Percentiles rank a stretch among this genome's conserved stretches.
phyloP scores from a whole-genome alignment of 2,888 invertebrate species.

The Cataglyphis altisquamis region DNA sequence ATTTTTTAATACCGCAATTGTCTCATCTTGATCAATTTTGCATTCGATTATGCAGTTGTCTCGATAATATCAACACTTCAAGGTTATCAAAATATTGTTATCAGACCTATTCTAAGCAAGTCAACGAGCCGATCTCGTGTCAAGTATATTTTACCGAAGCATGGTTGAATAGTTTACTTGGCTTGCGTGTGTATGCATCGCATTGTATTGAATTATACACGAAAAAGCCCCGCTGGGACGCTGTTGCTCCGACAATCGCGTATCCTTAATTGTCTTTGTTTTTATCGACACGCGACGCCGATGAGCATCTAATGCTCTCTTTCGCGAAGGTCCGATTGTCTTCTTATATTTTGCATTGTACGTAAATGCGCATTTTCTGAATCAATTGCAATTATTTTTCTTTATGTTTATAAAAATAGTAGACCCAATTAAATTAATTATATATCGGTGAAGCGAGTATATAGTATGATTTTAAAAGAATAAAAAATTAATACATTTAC shows the following conservation, averaged over 20 bases:
- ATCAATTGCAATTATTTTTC: background rate
- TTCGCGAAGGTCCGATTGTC: background rate
- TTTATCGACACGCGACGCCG: conserved; percentile 12
- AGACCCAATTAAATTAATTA: background rate
- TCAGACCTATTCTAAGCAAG: background rate
- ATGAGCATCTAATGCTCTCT: background rate
- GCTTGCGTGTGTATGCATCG: conserved; percentile 18
- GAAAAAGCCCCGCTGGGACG: conserved; percentile 49
- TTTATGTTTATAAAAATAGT: background rate
- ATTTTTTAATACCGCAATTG: background rate
- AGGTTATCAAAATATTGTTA: background rate
- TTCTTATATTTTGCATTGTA: background rate
- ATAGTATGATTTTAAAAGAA: background rate
- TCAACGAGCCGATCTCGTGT: conserved; percentile 26
- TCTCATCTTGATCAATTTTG: background rate
- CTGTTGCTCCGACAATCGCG: conserved; percentile 19
- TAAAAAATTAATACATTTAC: conserved; percentile 22
- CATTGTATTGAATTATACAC: conserved; percentile 37
- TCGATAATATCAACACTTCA: background rate
- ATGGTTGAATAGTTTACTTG: conserved; percentile 36
- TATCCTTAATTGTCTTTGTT: conserved; percentile 7
- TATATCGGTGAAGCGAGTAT: background rate
- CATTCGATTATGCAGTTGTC: background rate
- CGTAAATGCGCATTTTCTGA: background rate
- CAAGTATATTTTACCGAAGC: background rate